These are phyloP conservation scores for Prinia subflava DNA, from an alignment of 2,113 vertebrate genomes.

Conservation along the genomic window DNA sequence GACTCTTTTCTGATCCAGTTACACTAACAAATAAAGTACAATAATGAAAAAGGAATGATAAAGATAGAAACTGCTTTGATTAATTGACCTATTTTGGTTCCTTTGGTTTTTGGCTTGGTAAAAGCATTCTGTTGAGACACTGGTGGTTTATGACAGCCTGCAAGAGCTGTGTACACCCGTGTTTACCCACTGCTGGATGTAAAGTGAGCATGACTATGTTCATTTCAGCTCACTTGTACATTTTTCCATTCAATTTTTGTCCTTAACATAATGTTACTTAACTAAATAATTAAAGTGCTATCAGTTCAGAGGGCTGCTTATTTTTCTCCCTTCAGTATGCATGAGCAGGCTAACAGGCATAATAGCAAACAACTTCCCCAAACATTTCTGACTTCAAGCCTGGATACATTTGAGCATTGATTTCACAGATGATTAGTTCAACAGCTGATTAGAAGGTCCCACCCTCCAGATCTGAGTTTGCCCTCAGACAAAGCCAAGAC, in stretches of 20 bases:
- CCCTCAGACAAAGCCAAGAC: background rate
- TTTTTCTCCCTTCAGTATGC: background rate
- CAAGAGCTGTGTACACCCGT: background rate
- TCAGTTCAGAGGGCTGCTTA: background rate
- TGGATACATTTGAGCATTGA: background rate
- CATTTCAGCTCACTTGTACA: conserved; percentile 23
- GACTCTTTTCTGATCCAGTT: background rate
- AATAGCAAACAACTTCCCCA: background rate
- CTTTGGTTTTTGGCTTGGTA: conserved; percentile 36
- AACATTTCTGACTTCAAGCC: background rate
- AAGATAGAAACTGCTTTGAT: conserved; percentile 39
- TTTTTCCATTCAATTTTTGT: conserved; percentile 22
- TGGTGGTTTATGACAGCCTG: conserved; percentile 18
- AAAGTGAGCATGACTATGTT: background rate
- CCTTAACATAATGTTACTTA: background rate
- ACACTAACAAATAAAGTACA: background rate
- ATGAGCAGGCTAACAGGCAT: background rate
- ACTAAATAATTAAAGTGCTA: conserved; percentile 10
- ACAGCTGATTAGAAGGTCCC: background rate
- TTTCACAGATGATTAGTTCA: background rate
- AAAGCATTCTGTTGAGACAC: background rate
- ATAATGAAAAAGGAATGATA: conserved; percentile 53
- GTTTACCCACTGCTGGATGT: background rate
- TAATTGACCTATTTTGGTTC: conserved; percentile 57
- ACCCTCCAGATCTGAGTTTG: background rate